Evolutionary conservation across 2,113 vertebrate genomes (phyloP).

Genomic region (Limanda limanda): DNA sequence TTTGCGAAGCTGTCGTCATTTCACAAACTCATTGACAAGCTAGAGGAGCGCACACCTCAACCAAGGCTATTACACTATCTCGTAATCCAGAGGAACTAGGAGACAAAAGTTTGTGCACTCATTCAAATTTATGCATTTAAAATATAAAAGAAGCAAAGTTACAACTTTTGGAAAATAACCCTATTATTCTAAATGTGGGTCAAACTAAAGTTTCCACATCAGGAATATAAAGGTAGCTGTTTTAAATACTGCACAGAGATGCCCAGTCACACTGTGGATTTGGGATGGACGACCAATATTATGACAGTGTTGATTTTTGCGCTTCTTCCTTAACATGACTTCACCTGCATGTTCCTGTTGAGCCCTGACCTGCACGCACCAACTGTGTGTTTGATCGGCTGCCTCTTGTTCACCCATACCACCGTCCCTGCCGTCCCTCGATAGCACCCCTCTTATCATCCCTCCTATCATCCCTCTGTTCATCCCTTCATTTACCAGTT

Average conservation of each 20-base stretch:
- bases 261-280: slow-evolving; percentile 16
- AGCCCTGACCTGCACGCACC: slow-evolving; percentile 52
- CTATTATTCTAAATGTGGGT: background rate
- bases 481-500: slow-evolving; percentile 15
- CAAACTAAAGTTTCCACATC: background rate
- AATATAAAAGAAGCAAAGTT: too few relatives aligned
- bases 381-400: slow-evolving; percentile 50
- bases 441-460: slow-evolving; percentile 9
- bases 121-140: background rate
- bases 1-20: too few relatives aligned
- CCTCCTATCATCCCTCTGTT: background rate
- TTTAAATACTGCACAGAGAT: slow-evolving; percentile 7
- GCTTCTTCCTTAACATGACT: slow-evolving; percentile 15
- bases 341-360: slow-evolving; percentile 46
- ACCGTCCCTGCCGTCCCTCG: slow-evolving; percentile 13
- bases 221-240: background rate
- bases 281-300: slow-evolving; percentile 35
- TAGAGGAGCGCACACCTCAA: too few relatives aligned
- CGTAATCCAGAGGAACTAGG: too few relatives aligned
- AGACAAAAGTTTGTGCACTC: too few relatives aligned
- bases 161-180: background rate
- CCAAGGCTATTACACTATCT: too few relatives aligned
- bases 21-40: too few relatives aligned
- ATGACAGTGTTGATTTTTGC: background rate
- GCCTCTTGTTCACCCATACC: slow-evolving; percentile 41